A percentile compares a stretch with the other conserved stretches of the same genome.
Conservation (phyloP, 2,113 vertebrate species). For the Gymnarchus niloticus region DNA sequence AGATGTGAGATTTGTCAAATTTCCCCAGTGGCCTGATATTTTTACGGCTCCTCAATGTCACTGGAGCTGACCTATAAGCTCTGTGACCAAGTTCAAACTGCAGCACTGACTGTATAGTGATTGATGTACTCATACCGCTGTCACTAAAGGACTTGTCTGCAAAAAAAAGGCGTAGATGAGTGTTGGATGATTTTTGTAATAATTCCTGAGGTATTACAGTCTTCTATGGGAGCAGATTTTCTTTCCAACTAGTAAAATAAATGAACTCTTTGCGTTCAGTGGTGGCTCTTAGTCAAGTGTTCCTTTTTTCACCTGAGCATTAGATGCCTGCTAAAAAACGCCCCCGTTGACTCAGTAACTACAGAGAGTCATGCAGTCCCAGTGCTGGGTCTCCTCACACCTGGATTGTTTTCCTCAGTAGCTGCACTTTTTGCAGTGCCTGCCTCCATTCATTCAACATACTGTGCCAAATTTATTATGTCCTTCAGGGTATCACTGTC, state of each 20-base stretch:
- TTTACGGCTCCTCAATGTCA: slow-evolving; percentile 49
- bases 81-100: slow-evolving; percentile 47
- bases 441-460: too few species aligned
- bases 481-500: too few species aligned
- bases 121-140: slow-evolving; percentile 50
- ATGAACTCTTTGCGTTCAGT: not conserved
- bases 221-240: not conserved
- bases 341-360: not conserved
- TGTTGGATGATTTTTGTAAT: not conserved
- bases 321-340: not conserved
- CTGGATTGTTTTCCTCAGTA: not conserved
- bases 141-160: slow-evolving; percentile 26
- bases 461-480: too few species aligned
- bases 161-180: not conserved
- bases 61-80: slow-evolving; percentile 48
- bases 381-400: not conserved
- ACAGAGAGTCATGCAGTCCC: too few species aligned
- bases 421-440: too few species aligned
- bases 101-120: slow-evolving; percentile 53
- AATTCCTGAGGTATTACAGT: too few species aligned
- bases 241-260: not conserved
- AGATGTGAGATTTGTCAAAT: slow-evolving; percentile 48
- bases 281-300: not conserved
- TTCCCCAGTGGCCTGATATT: slow-evolving; percentile 55
- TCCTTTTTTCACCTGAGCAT: not conserved